Conservation (phyloP, 2,797 vertebrate species). For the Mastacembelus armatus region DNA sequence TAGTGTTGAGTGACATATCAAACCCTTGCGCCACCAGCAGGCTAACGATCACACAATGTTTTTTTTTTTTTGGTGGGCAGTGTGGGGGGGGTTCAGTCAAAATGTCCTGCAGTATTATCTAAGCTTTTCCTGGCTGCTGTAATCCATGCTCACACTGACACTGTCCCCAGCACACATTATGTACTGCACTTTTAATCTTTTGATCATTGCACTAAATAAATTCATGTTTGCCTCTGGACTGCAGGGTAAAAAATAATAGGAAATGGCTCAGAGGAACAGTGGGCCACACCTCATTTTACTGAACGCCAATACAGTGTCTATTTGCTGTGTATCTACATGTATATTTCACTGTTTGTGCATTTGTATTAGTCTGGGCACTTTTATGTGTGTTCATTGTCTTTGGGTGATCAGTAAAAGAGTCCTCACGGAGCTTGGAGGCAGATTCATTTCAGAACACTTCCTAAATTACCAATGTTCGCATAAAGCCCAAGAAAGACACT, state of each 20-base stretch:
- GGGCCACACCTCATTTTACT: conserved; percentile 40
- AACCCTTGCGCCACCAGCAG: conserved; percentile 53
- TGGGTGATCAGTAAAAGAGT: conserved; percentile 30
- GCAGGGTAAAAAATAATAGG: conserved; percentile 62
- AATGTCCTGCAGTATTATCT: conserved; percentile 56
- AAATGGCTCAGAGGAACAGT: conserved; percentile 49
- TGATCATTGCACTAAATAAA: conserved; percentile 73
- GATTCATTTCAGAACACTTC: conserved; percentile 43
- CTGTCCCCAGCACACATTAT: conserved; percentile 54
- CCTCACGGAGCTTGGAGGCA: conserved; percentile 32
- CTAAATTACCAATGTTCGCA: conserved; percentile 42
- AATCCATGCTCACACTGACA: conserved; percentile 48
- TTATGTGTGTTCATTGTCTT: conserved; percentile 20
- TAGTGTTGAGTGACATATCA: conserved; percentile 71
- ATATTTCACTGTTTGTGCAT: conserved; percentile 23
- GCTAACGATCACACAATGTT: conserved; percentile 67
- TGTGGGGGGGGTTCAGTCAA: no score
- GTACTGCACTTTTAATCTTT: conserved; percentile 64
- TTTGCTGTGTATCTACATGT: conserved; percentile 31
- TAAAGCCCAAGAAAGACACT: conserved; percentile 36
- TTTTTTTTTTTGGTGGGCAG: neutral
- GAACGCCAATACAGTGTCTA: conserved; percentile 19
- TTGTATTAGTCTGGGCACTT: neutral
- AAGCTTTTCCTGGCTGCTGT: conserved; percentile 57
- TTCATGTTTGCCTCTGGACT: conserved; percentile 42